Conservation (phyloP, 2,797 vertebrate genomes). For the Adelosebastes latens region DNA sequence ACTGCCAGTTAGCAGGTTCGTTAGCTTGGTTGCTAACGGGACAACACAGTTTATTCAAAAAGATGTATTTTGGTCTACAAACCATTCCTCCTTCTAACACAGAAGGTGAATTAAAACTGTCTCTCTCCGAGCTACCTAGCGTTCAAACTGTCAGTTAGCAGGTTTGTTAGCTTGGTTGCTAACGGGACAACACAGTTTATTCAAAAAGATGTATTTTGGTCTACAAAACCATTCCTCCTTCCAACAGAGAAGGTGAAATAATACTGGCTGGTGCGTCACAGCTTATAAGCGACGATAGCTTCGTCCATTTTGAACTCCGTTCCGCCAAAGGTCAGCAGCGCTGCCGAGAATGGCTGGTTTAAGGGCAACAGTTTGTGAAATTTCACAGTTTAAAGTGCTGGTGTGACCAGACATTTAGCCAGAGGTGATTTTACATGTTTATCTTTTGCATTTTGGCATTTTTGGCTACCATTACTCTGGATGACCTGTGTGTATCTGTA, state of each 20-base stretch:
- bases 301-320: background rate
- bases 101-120: too few species aligned
- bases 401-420: background rate
- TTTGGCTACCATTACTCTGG: background rate
- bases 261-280: background rate
- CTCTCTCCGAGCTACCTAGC: too few species aligned
- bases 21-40: background rate
- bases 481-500: conserved; percentile 41
- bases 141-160: background rate
- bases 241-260: background rate
- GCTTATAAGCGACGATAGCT: background rate
- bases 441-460: too few species aligned
- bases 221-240: background rate
- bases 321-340: background rate
- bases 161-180: background rate
- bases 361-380: background rate
- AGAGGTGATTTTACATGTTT: background rate
- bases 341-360: background rate
- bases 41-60: background rate
- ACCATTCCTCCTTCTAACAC: too few species aligned
- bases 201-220: background rate
- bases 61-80: background rate
- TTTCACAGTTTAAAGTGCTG: background rate
- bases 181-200: background rate
- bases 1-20: background rate